Conservation (phyloP, 2,113 vertebrate genomes). For the Taurulus bubalis region DNA sequence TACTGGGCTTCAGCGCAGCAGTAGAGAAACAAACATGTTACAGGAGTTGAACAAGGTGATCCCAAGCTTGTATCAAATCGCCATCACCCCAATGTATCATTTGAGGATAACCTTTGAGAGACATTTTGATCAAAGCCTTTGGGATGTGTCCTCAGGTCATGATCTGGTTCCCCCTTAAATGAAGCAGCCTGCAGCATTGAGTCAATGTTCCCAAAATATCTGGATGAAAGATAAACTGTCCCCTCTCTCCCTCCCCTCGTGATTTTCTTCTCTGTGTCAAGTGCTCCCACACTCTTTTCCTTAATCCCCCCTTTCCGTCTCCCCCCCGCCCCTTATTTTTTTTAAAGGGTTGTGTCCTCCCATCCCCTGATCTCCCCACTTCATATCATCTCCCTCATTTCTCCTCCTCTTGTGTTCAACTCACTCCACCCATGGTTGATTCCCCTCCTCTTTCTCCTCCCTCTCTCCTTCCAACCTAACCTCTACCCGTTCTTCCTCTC, state of each 20-base stretch:
- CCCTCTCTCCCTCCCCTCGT: slow-evolving; percentile 40
- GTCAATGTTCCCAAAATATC: slow-evolving; percentile 79
- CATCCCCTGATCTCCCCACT: slow-evolving; percentile 52
- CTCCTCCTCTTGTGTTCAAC: slow-evolving; percentile 47
- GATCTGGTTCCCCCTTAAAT: slow-evolving; percentile 65
- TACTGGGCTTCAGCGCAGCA: background rate
- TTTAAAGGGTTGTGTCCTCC: slow-evolving; percentile 28
- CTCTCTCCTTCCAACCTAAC: slow-evolving; percentile 52
- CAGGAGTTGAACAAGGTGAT: background rate
- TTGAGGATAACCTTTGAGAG: slow-evolving; percentile 23
- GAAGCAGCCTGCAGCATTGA: slow-evolving; percentile 57
- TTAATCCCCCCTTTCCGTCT: slow-evolving; percentile 22
- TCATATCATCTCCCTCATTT: slow-evolving; percentile 57
- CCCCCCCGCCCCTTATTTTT: background rate
- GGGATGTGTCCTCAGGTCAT: slow-evolving; percentile 38
- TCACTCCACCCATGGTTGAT: slow-evolving; percentile 53
- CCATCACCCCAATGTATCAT: background rate
- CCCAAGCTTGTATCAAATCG: background rate
- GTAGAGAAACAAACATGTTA: slow-evolving; percentile 1
- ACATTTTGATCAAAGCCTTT: slow-evolving; percentile 44
- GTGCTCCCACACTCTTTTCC: slow-evolving; percentile 56
- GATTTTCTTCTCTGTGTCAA: slow-evolving; percentile 43
- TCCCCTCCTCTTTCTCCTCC: slow-evolving; percentile 64
- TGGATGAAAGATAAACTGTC: slow-evolving; percentile 72
- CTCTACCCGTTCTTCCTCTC: slow-evolving; percentile 35